Base-by-base conservation (phyloP, 2,888 invertebrate genomes). In the Dasysyrphus albostriatus region DNA sequence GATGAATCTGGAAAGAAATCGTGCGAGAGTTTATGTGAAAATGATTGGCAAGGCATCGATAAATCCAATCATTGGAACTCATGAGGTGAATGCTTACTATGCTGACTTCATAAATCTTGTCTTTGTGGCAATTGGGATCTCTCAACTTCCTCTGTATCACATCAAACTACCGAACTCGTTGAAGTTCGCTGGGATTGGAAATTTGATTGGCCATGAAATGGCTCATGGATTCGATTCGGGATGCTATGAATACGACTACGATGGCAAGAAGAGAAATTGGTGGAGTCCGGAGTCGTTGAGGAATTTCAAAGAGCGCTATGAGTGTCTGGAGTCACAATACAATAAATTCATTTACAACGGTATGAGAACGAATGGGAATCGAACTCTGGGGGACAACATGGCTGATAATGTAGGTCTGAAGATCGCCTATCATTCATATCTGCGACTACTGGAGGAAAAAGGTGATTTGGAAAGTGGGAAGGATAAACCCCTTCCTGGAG, bases 351-450 rank as follows among this genome's bases (percentile, higher is more conserved):
- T 91, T 0, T 82, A 89, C 5, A 74, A 89, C 73, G 91, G 91
- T 9, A 63, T 90, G 1, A 88, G 88, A 5, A 92, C 92, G 0
- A 91, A 91, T 87, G 91, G 92, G n/a, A 90, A 80, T 1, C 59
- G 89, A 19, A 91, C 91, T n/a, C 91, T 91, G 0, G 97, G 97
- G 12, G 97, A 97, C 91, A 98, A 98, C 90, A 98, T 98, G 78
- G 98, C 98, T 0, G 98, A 98, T 90, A 98, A 98, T 90, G 98
- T 98, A 0, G 98, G 98, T 0, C 92, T 98, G 2, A 97, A 97
- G 89, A 97, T 98, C 0, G 97, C 98, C 0, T 98, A 96, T 92
- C 96, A 97, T 92, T 97, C 98, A 0, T 98, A 97, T 89, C 90
- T 96, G 58, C 94, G 94, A 59, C 67, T 79, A 10, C 42, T 87